A percentile compares a stretch with the other conserved stretches of the same genome.
phyloP scores from a whole-genome alignment of 2,797 vertebrate species.

The Pseudopleuronectes americanus region DNA sequence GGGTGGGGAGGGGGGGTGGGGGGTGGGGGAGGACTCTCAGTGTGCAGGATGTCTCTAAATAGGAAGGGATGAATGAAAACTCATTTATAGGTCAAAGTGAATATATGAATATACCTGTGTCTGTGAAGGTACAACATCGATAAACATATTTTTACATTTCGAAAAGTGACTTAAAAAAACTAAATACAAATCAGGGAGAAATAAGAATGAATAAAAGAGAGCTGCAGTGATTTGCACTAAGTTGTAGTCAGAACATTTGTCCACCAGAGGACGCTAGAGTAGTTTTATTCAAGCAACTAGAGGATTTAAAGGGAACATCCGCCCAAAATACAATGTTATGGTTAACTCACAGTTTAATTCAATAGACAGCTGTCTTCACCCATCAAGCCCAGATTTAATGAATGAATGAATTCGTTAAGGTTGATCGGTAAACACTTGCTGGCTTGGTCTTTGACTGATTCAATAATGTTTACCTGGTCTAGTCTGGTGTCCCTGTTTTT shows the following conservation, averaged over 20 bases:
- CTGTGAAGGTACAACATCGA: too few species aligned
- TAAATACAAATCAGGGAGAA: neutral
- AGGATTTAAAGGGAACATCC: neutral
- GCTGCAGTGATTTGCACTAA: neutral
- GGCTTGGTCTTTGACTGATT: too few species aligned
- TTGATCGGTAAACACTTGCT: too few species aligned
- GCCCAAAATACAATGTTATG: neutral
- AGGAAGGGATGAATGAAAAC: too few species aligned
- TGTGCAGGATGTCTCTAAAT: neutral
- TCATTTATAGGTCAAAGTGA: too few species aligned
- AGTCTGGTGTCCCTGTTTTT: neutral
- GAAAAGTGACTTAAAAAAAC: too few species aligned
- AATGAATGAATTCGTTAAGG: too few species aligned
- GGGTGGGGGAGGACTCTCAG: neutral
- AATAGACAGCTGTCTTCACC: too few species aligned
- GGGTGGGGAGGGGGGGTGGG: neutral
- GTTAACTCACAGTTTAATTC: neutral
- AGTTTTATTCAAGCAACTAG: accelerated
- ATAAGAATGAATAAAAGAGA: neutral
- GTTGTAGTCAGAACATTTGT: neutral
- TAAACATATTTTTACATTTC: too few species aligned
- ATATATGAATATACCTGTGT: too few species aligned
- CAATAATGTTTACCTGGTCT: too few species aligned
- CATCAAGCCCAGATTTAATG: too few species aligned
- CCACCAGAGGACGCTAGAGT: constrained; percentile 57